These are phyloP conservation scores for Tangachromis dhanisi DNA, from an alignment of 2,113 vertebrate species.

Conservation along the genomic window DNA sequence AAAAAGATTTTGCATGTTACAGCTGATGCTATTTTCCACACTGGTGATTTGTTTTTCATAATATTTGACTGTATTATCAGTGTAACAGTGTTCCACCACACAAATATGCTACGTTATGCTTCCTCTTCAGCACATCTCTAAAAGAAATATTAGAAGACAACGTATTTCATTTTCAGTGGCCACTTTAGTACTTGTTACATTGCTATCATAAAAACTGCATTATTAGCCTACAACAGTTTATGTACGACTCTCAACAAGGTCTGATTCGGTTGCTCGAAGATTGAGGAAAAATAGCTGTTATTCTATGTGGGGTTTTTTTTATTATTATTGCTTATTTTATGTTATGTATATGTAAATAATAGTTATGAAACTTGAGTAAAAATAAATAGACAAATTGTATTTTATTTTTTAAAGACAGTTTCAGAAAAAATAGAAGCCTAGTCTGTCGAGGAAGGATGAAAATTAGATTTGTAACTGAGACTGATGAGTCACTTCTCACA, in stretches of 20 bases:
- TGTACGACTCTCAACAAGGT: background rate
- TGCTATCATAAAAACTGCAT: background rate
- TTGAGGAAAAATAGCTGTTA: background rate
- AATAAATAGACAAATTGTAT: background rate
- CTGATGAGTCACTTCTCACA: background rate
- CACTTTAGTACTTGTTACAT: background rate
- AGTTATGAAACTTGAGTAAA: background rate
- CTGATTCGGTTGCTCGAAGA: background rate
- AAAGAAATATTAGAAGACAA: background rate
- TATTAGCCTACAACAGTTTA: background rate
- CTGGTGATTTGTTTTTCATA: background rate
- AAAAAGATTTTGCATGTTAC: background rate
- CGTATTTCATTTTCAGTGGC: background rate
- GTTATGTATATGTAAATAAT: background rate
- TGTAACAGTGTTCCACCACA: background rate
- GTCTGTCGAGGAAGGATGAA: background rate
- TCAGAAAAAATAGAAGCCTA: background rate
- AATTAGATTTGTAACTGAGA: background rate
- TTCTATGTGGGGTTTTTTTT: rapidly evolving
- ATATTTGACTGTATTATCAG: background rate
- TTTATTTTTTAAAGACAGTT: background rate
- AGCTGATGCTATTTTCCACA: background rate
- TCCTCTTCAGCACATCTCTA: background rate
- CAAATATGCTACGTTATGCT: background rate
- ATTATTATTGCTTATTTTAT: background rate